These are phyloP conservation scores for Melanotaenia trifasciata DNA, from an alignment of 2,797 vertebrate species.

Conservation along the genomic window DNA sequence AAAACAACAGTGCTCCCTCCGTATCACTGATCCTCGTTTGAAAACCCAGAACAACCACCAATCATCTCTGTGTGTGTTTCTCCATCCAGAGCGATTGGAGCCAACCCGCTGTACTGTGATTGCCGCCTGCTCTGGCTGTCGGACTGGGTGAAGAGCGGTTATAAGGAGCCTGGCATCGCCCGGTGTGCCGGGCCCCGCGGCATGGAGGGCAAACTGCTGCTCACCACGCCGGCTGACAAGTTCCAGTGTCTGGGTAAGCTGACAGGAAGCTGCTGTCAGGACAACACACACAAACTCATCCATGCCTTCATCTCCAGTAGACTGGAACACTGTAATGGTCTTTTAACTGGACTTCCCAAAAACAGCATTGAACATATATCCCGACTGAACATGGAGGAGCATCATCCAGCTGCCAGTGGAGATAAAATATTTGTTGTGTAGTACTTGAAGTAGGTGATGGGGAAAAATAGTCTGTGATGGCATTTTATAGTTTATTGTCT, in stretches of 20 bases:
- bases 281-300: not conserved
- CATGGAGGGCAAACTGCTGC: slow-evolving; percentile 94
- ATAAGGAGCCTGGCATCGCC: slow-evolving; percentile 96
- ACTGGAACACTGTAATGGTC: no score
- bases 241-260: slow-evolving; percentile 80
- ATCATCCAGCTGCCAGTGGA: no score
- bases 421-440: no score
- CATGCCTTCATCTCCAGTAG: no score
- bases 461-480: no score
- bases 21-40: not conserved
- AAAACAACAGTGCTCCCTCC: not conserved
- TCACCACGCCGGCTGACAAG: slow-evolving; percentile 94
- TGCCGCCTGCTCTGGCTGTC: slow-evolving; percentile 97
- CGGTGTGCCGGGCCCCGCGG: slow-evolving; percentile 92
- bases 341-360: no score
- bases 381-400: no score
- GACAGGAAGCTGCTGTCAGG: not conserved
- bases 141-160: slow-evolving; percentile 97
- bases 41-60: not conserved
- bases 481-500: no score
- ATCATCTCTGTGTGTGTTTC: not conserved
- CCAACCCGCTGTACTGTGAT: slow-evolving; percentile 96
- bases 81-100: slow-evolving; percentile 90
- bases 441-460: no score
- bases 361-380: no score